Percentiles rank a stretch among this genome's conserved stretches.
These are phyloP conservation scores for Synaphobranchus kaupii DNA, from an alignment of 2,797 vertebrate genomes.

Conservation along the genomic window DNA sequence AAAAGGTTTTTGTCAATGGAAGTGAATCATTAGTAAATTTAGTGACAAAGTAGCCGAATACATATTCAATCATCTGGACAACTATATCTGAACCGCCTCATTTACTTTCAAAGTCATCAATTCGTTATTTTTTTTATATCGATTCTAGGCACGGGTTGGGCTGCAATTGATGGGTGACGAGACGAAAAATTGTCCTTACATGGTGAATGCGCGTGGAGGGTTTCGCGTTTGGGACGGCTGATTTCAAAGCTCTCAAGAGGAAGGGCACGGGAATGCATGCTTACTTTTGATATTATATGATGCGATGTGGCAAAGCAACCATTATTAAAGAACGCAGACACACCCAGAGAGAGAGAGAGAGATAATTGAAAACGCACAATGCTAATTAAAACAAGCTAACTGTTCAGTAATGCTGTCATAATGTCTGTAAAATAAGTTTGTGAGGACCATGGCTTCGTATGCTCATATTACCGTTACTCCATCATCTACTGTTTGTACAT, in stretches of 20 bases:
- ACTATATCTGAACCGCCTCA: background rate
- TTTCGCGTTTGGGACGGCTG: background rate
- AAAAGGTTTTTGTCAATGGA: slow-evolving; percentile 8
- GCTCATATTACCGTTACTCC: background rate
- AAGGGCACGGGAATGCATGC: background rate
- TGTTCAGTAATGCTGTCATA: background rate
- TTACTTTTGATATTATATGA: slow-evolving; percentile 5
- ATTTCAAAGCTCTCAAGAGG: background rate
- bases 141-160: slow-evolving; percentile 5
- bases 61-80: background rate
- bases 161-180: slow-evolving; percentile 14
- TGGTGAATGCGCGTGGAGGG: background rate
- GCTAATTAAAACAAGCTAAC: background rate
- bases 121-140: background rate
- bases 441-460: background rate
- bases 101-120: slow-evolving; percentile 1
- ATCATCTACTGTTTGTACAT: background rate
- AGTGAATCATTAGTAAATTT: background rate
- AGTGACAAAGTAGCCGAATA: background rate
- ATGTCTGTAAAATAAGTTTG: too few species aligned
- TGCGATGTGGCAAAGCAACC: background rate
- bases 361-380: background rate
- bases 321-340: background rate
- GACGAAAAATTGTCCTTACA: slow-evolving; percentile 12
- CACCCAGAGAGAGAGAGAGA: background rate